These are phyloP conservation scores for Trialeurodes vaporariorum DNA, from an alignment of 1,140 invertebrate genomes.

Conservation along the genomic window DNA sequence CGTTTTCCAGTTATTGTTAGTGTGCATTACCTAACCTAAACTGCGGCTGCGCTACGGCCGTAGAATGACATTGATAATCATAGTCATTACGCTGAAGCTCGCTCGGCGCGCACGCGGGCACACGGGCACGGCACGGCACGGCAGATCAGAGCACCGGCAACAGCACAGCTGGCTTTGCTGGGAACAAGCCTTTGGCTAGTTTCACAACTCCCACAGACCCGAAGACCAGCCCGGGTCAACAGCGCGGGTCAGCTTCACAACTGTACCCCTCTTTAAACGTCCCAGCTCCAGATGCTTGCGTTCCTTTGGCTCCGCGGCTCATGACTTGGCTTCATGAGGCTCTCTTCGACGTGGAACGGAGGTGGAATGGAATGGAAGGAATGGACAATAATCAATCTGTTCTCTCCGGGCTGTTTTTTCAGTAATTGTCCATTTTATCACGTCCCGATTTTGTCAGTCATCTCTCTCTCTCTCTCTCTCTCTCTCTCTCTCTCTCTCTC, in stretches of 20 bases:
- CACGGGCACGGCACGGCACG: too few species aligned
- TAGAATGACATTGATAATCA: neutral
- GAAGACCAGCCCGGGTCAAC: neutral
- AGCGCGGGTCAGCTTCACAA: neutral
- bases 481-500: neutral
- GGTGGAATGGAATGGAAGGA: too few species aligned
- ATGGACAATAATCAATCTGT: constrained; percentile 1
- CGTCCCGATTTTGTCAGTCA: neutral
- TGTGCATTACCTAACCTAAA: neutral
- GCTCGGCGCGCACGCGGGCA: neutral
- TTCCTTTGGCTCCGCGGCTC: too few species aligned
- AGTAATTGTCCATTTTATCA: constrained; percentile 1
- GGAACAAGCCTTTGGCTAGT: neutral
- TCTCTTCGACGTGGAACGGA: too few species aligned
- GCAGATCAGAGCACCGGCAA: too few species aligned
- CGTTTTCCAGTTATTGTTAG: too few species aligned
- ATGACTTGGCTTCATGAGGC: too few species aligned
- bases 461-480: neutral
- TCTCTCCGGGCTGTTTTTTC: neutral
- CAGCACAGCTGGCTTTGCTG: neutral
- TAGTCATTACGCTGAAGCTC: neutral
- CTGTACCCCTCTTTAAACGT: too few species aligned
- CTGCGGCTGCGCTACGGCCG: too few species aligned
- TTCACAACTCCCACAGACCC: neutral
- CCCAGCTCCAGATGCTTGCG: neutral